phyloP scores from a whole-genome alignment of 2,797 vertebrate genomes.

The Cyclopterus lumpus region DNA sequence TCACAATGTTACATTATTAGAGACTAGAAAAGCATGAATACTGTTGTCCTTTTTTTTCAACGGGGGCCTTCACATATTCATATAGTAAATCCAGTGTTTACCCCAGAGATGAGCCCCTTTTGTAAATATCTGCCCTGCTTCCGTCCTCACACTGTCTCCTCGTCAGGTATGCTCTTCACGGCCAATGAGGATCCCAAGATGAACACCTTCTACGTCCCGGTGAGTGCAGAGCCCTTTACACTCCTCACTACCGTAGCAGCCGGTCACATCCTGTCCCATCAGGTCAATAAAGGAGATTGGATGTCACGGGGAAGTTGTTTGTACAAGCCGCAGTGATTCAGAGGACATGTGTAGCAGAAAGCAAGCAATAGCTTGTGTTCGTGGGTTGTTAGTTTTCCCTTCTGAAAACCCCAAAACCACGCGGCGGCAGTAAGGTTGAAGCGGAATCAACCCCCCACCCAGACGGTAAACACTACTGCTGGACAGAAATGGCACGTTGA shows the following conservation, averaged over 20 bases:
- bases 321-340: not conserved
- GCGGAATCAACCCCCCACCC: not conserved
- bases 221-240: conserved; percentile 78
- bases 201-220: conserved; percentile 97
- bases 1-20: too few relatives aligned
- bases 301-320: not conserved
- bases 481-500: not conserved
- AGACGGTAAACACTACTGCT: not conserved
- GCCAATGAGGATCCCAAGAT: conserved; percentile 97
- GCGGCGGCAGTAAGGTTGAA: not conserved
- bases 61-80: not conserved
- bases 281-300: not conserved
- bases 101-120: conserved; percentile 9
- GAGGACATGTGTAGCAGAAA: not conserved
- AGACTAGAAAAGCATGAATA: too few relatives aligned
- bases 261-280: not conserved
- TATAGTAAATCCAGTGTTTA: not conserved
- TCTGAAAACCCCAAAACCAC: not conserved
- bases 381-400: not conserved
- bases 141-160: conserved; percentile 22
- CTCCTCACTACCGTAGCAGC: not conserved
- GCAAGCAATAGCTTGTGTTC: not conserved
- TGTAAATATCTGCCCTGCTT: not conserved
- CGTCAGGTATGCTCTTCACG: conserved; percentile 96
- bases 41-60: not conserved